These are phyloP conservation scores for Sericinus montela DNA, from an alignment of 2,888 invertebrate genomes.

Conservation along the genomic window DNA sequence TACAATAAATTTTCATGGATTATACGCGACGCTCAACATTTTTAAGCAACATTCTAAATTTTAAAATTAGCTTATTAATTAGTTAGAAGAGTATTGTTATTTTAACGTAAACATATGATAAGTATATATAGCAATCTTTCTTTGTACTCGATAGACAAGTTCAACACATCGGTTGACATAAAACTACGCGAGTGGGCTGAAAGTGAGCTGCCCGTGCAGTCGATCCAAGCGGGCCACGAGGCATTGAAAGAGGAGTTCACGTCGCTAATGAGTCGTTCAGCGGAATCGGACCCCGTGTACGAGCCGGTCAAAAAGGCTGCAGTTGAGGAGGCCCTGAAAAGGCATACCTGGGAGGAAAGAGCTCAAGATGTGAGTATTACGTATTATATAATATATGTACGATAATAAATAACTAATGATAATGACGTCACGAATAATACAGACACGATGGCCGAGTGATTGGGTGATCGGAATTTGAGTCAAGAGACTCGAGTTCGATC, in stretches of 20 bases:
- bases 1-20: no score
- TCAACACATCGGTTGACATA: constrained; percentile 95
- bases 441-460: no score
- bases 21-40: no score
- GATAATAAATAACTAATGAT: no score
- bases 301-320: constrained; percentile 93
- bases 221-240: constrained; percentile 83
- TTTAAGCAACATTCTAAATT: no score
- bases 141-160: constrained; percentile 79
- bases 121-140: neutral
- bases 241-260: constrained; percentile 77
- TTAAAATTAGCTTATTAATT: no score
- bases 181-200: constrained; percentile 98
- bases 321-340: constrained; percentile 89
- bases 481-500: no score
- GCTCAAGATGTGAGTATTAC: constrained; percentile 74
- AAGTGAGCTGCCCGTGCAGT: constrained; percentile 88
- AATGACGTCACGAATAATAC: no score
- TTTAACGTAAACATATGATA: neutral
- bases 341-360: constrained; percentile 97
- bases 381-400: no score
- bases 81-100: no score
- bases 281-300: constrained; percentile 93
- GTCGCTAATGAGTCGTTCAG: constrained; percentile 40
- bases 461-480: no score